Conservation (phyloP, 2,797 vertebrate genomes). For the Crenichthys baileyi region DNA sequence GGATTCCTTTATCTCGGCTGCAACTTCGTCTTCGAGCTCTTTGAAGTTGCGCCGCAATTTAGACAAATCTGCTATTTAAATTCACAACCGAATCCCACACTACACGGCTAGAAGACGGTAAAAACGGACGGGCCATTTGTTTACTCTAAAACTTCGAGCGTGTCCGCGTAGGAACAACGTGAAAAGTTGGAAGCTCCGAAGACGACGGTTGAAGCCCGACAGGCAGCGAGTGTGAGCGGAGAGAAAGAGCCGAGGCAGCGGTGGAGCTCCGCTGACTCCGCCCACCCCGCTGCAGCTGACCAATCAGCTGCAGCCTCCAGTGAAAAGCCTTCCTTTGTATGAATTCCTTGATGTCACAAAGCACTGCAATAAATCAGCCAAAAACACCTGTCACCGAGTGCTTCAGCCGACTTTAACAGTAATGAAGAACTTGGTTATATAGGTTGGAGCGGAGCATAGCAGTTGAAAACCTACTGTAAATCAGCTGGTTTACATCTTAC, state of each 20-base stretch:
- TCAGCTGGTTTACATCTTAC: too few relatives aligned
- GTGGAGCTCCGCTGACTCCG: slow-evolving; percentile 38
- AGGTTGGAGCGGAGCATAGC: background rate
- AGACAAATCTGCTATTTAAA: slow-evolving; percentile 29
- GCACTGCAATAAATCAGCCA: background rate
- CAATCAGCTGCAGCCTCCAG: slow-evolving; percentile 40
- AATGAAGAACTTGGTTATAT: background rate
- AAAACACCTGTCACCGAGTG: slow-evolving; percentile 28
- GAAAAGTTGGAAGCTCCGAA: slow-evolving; percentile 7
- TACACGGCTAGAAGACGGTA: background rate
- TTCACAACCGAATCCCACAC: slow-evolving; percentile 12
- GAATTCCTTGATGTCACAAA: background rate
- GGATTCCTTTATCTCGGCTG: slow-evolving; percentile 53
- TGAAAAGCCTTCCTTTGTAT: background rate
- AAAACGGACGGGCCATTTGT: slow-evolving; percentile 57
- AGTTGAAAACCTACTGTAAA: background rate
- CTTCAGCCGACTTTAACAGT: slow-evolving; percentile 6
- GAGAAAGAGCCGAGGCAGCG: slow-evolving; percentile 14
- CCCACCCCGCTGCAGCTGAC: slow-evolving; percentile 39
- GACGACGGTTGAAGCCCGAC: slow-evolving; percentile 22
- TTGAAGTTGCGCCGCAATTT: slow-evolving; percentile 40
- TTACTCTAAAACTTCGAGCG: background rate
- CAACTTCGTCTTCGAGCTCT: slow-evolving; percentile 52
- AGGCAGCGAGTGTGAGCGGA: slow-evolving; percentile 21
- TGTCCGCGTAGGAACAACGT: background rate